These are phyloP conservation scores for Neodiprion virginianus DNA, from an alignment of 1,140 invertebrate species.

Conservation along the genomic window DNA sequence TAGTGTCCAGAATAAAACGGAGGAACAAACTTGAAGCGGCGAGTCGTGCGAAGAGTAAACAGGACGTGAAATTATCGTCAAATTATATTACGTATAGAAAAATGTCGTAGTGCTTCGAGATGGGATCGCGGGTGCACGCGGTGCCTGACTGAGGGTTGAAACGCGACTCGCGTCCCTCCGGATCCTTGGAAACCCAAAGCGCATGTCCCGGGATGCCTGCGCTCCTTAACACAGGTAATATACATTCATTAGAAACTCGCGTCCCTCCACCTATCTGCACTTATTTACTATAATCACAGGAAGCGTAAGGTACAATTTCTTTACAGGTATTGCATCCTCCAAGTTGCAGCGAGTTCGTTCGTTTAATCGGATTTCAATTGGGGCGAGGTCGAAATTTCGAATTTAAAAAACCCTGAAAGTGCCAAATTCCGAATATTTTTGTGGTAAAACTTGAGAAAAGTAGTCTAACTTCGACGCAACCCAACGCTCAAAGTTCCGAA, in stretches of 20 bases:
- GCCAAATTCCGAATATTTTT: too few species aligned
- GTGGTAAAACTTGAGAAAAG: too few species aligned
- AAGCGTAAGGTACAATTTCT: background rate
- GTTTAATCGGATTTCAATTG: conserved; percentile 21
- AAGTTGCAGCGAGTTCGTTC: conserved; percentile 25
- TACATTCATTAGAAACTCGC: background rate
- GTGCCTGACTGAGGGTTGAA: conserved; percentile 54
- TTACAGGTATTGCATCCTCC: conserved; percentile 10
- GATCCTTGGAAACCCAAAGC: conserved; percentile 37
- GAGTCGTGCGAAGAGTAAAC: conserved; percentile 12
- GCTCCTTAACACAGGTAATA: background rate
- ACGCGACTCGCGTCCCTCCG: conserved; percentile 34
- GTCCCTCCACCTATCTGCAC: conserved; percentile 15
- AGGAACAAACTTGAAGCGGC: conserved; percentile 17
- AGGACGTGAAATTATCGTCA: conserved; percentile 14
- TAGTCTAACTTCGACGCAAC: too few species aligned
- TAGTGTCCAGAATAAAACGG: conserved; percentile 29
- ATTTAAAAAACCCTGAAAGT: too few species aligned
- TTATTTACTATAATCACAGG: conserved; percentile 16
- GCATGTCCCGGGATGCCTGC: conserved; percentile 29
- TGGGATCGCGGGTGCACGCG: conserved; percentile 53
- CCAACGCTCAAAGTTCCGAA: too few species aligned
- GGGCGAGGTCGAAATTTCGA: background rate
- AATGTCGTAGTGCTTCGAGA: conserved; percentile 22
- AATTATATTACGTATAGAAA: conserved; percentile 12